Base-by-base conservation (phyloP, 2,888 invertebrate genomes). In the Epiblema foenella region DNA sequence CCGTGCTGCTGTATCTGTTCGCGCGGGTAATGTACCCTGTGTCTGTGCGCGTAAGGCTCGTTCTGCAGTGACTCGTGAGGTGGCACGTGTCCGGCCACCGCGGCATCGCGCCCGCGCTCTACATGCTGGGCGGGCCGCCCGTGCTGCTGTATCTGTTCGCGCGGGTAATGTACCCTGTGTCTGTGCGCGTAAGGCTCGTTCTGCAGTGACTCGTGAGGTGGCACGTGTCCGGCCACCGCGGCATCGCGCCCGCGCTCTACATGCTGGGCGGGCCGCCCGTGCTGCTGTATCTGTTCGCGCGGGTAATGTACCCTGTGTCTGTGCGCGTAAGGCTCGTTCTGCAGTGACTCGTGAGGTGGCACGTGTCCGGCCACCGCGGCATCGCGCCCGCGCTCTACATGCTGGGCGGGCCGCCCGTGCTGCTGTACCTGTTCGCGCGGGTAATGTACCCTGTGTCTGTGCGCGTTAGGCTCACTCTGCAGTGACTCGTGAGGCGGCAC, bases 391-490 rank as follows among this genome's bases (percentile, higher is more conserved):
- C 95, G 9, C 88, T 94, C 3, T 90, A 90, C 76, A 82, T 94
- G 79, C 89, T 95, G 24, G 96, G 96, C 0, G 96, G 96, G 0
- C 90, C 95, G 0, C 94, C 95, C 10, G 89, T 95, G 58, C 93
- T 96, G 78, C 86, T 96, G 0, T 96, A 95, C 75, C 87, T 96
- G 0, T 96, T 95, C 79, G 96, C 96, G 0, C 93, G 96, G 87
- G 96, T 96, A 78, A 72, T 24, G 12, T 29, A 18, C 18, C 9
- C 12, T 24, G n/a, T 46, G 12, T 33, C 46, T n/a, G 3, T 24
- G 39, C 15, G 11, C 33, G 12, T 39, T 39, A 57, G 17, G 33
- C 15, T 56, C n/a, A 17, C n/a, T 57, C 17, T 33, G n/a, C 29
- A 57, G 8, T 33, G 33, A 17, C n/a, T n/a, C n/a, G 89, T 83